Conservation (phyloP, 2,797 vertebrate species). For the Tachyglossus aculeatus region DNA sequence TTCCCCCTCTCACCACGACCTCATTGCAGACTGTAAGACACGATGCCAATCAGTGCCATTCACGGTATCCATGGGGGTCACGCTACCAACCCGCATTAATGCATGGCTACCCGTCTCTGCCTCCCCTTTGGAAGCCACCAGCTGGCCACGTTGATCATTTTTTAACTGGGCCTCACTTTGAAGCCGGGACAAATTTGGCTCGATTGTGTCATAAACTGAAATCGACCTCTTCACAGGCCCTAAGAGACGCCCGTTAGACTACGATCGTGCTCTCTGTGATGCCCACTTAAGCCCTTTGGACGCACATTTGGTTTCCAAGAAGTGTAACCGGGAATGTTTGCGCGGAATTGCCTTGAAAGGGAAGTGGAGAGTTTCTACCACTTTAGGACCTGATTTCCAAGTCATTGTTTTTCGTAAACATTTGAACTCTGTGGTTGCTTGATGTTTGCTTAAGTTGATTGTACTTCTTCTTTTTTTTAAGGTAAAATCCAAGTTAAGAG, state of each 20-base stretch:
- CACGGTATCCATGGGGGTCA: not conserved
- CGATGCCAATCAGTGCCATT: not conserved
- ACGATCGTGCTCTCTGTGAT: not conserved
- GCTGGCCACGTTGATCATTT: not conserved
- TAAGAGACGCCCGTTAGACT: not conserved
- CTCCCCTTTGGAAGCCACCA: constrained; percentile 3
- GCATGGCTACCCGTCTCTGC: not conserved
- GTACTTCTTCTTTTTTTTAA: constrained; percentile 68
- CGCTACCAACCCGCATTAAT: fast-evolving
- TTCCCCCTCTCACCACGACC: not conserved
- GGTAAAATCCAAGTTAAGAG: constrained; percentile 96
- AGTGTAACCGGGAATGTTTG: not conserved
- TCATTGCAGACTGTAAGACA: fast-evolving
- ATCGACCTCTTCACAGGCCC: not conserved
- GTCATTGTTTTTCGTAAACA: constrained; percentile 21
- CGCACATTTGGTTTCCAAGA: constrained; percentile 4
- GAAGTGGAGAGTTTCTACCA: not conserved
- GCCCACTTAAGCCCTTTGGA: not conserved
- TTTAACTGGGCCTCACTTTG: not conserved
- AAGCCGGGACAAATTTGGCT: not conserved
- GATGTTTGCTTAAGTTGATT: constrained; percentile 57
- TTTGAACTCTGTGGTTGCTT: constrained; percentile 41
- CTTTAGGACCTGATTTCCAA: constrained; percentile 3
- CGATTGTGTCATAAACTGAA: not conserved
- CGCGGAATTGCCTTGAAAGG: constrained; percentile 9